A percentile compares a stretch with the other conserved stretches of the same genome.
Evolutionary conservation across 2,888 invertebrate genomes (phyloP).

Genomic region (Carpatolechia fugitivella): DNA sequence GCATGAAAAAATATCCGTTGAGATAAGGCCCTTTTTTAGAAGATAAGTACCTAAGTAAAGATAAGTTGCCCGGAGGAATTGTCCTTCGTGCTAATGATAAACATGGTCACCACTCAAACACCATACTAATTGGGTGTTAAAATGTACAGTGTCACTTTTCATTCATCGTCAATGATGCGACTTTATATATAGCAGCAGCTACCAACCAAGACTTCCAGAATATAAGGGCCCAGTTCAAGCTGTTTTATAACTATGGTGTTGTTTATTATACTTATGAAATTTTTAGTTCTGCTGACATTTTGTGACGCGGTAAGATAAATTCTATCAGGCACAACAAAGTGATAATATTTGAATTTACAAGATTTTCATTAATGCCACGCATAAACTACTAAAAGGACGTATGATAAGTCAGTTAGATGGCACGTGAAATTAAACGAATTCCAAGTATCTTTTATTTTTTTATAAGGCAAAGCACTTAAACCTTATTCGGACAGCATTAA

Average conservation of each 20-base stretch:
- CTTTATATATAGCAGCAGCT: conserved; percentile 37
- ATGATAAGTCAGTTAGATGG: too few species aligned
- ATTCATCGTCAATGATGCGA: conserved; percentile 18
- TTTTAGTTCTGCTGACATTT: conserved; percentile 41
- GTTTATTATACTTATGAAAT: conserved; percentile 39
- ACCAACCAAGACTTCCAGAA: conserved; percentile 29
- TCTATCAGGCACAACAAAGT: neutral
- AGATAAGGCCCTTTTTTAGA: too few species aligned
- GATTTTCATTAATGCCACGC: too few species aligned
- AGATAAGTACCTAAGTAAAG: too few species aligned
- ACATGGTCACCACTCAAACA: neutral
- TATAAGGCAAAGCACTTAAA: too few species aligned
- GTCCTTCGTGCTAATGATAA: neutral
- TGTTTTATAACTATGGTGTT: conserved; percentile 35
- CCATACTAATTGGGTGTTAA: conserved; percentile 12
- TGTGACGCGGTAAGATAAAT: conserved; percentile 58
- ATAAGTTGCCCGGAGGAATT: too few species aligned
- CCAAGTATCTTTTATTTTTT: too few species aligned
- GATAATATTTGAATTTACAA: too few species aligned
- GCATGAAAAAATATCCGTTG: too few species aligned
- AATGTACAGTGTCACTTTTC: conserved; percentile 9
- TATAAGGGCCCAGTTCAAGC: conserved; percentile 29
- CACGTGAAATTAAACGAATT: too few species aligned
- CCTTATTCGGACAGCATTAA: too few species aligned
- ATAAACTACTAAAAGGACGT: too few species aligned